Conservation (phyloP, 2,797 vertebrate genomes). For the Phrynocephalus forsythii region DNA sequence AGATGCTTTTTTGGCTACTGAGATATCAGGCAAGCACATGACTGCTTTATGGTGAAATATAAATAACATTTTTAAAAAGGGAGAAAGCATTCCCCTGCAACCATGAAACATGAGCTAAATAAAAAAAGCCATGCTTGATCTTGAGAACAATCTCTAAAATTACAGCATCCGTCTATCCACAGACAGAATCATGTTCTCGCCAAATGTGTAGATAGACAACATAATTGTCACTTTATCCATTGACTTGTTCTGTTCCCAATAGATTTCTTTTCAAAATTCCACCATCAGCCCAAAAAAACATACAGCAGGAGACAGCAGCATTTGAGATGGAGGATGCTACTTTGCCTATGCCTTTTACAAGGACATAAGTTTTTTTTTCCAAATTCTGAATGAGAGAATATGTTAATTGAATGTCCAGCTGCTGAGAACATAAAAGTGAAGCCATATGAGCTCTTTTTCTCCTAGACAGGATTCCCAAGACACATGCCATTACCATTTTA, state of each 20-base stretch:
- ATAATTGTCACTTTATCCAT: not conserved
- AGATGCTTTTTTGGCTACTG: not conserved
- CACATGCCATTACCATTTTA: not conserved
- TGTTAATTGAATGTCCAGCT: not conserved
- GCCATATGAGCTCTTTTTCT: not conserved
- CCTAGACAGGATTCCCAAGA: not conserved
- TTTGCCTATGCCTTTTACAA: not conserved
- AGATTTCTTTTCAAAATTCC: not conserved
- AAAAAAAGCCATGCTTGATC: slow-evolving; percentile 1
- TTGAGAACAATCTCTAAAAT: not conserved
- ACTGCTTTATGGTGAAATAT: not conserved
- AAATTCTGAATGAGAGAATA: not conserved
- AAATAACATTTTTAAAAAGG: not conserved
- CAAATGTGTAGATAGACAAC: not conserved
- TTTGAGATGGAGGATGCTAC: not conserved
- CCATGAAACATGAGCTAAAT: not conserved
- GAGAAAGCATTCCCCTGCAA: not conserved
- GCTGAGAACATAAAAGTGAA: not conserved
- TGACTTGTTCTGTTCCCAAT: not conserved
- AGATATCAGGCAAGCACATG: not conserved
- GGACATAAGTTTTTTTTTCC: not conserved
- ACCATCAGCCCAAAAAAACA: not conserved
- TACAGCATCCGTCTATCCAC: not conserved
- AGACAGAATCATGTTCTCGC: not conserved
- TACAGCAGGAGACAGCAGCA: not conserved